phyloP scores from a whole-genome alignment of 2,888 invertebrate species.

The Ethmia dodecea region DNA sequence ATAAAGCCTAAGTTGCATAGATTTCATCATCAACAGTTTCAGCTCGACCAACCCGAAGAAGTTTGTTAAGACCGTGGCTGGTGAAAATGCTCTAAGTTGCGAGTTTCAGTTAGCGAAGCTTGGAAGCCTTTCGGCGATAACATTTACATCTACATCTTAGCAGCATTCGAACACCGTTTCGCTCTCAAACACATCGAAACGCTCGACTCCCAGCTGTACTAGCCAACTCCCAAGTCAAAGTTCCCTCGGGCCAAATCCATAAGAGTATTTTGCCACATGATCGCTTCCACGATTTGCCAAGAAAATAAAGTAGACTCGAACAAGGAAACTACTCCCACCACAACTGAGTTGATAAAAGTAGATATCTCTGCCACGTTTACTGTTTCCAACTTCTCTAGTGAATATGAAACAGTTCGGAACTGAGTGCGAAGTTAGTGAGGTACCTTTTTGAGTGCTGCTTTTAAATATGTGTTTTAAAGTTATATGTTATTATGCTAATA shows the following conservation, averaged over 20 bases:
- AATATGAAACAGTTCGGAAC: conserved; percentile 44
- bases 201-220: conserved; percentile 28
- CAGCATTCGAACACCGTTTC: conserved; percentile 63
- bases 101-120: conserved; percentile 13
- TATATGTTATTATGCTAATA: neutral
- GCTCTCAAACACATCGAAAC: conserved; percentile 64
- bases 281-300: conserved; percentile 72
- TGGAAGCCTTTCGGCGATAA: conserved; percentile 41
- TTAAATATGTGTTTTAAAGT: conserved; percentile 18
- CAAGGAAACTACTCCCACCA: conserved; percentile 53
- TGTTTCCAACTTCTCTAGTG: conserved; percentile 41
- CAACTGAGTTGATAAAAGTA: conserved; percentile 56
- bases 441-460: conserved; percentile 18
- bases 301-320: conserved; percentile 64
- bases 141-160: conserved; percentile 54
- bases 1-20: conserved; percentile 2
- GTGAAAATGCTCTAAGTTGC: no score
- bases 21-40: neutral
- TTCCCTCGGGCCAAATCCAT: conserved; percentile 71
- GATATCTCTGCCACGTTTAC: conserved; percentile 32
- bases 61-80: no score
- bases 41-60: no score
- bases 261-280: conserved; percentile 75
- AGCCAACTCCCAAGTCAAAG: conserved; percentile 64
- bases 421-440: conserved; percentile 25